A percentile compares a stretch with the other conserved stretches of the same genome.
Evolutionary conservation across 2,113 vertebrate species (phyloP).

Genomic region (Dicaeum eximium): DNA sequence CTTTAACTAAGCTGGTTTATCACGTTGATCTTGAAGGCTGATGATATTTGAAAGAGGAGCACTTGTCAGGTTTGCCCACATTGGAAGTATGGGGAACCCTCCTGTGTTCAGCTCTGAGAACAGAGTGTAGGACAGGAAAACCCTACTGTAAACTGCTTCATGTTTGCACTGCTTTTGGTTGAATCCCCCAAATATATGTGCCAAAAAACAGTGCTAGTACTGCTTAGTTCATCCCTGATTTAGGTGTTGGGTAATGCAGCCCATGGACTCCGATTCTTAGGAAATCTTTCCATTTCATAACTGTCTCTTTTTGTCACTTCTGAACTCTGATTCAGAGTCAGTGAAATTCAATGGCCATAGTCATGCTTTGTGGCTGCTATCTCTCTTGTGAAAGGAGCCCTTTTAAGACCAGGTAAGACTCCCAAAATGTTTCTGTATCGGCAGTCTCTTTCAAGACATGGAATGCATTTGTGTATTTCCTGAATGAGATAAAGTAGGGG

Average conservation of each 20-base stretch:
- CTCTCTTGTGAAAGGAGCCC: background rate
- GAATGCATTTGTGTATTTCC: background rate
- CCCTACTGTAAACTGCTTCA: background rate
- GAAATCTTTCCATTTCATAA: background rate
- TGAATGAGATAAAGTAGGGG: background rate
- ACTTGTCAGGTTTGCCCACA: background rate
- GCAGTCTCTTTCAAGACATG: background rate
- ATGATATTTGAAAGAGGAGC: background rate
- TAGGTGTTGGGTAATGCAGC: background rate
- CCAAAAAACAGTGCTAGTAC: background rate
- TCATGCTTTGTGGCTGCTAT: background rate
- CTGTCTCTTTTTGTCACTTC: background rate
- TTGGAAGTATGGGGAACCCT: background rate
- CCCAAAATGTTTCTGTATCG: background rate
- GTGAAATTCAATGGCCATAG: background rate
- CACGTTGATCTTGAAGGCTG: accelerated
- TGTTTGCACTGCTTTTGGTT: accelerated
- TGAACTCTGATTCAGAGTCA: background rate
- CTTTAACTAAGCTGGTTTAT: background rate
- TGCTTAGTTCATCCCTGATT: background rate
- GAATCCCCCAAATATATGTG: background rate
- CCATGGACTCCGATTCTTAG: background rate
- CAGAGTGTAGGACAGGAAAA: background rate
- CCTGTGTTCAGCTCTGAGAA: background rate
- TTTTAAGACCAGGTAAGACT: background rate